Evolutionary conservation across 1,140 invertebrate species (phyloP).

Genomic region (Drosophila nigromelanica): DNA sequence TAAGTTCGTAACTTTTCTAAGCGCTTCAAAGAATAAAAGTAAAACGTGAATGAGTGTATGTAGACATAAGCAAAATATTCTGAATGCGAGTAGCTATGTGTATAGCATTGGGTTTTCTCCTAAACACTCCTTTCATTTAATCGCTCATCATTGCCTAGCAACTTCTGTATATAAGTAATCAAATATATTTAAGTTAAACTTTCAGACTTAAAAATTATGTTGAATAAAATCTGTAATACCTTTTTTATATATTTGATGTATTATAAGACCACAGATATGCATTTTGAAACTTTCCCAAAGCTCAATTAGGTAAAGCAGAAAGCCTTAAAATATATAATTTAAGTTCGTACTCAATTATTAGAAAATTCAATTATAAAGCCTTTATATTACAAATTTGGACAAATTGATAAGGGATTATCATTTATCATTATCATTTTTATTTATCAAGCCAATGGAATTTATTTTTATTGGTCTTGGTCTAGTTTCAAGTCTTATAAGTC

Average conservation of each 20-base stretch:
- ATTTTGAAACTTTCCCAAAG: background rate
- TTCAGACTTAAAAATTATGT: background rate
- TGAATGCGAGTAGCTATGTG: constrained; percentile 29
- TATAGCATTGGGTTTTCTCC: constrained; percentile 38
- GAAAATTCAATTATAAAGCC: too few species aligned
- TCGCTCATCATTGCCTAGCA: constrained; percentile 29
- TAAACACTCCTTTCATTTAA: background rate
- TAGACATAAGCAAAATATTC: constrained; percentile 31
- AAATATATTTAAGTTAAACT: background rate
- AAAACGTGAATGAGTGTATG: constrained; percentile 37
- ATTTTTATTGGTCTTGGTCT: too few species aligned
- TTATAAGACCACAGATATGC: background rate
- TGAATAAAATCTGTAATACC: background rate
- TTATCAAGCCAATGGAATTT: too few species aligned
- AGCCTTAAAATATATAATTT: too few species aligned
- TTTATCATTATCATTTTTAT: too few species aligned
- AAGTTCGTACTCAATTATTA: too few species aligned
- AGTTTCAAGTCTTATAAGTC: too few species aligned
- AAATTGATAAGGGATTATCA: too few species aligned
- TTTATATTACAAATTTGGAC: too few species aligned
- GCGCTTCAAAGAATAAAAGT: constrained; percentile 52
- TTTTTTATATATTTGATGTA: too few species aligned
- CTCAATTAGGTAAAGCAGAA: too few species aligned
- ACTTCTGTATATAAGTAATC: constrained; percentile 24
- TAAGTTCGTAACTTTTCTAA: constrained; percentile 73